Percentiles rank a stretch among this genome's conserved stretches.
These are phyloP conservation scores for Agrochola lota DNA, from an alignment of 2,888 invertebrate species.

Conservation along the genomic window DNA sequence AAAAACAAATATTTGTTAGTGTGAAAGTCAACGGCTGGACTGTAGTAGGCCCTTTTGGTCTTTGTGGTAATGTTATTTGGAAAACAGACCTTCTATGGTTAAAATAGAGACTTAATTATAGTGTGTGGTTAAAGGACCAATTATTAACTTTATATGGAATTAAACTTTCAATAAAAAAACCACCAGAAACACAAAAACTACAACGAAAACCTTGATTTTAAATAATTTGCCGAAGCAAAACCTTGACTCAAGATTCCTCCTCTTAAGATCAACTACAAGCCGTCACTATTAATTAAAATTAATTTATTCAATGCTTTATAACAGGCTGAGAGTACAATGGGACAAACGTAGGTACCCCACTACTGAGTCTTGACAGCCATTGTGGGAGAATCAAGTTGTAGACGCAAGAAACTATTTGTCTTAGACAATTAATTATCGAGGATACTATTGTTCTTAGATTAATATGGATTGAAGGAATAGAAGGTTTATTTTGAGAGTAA, in stretches of 20 bases:
- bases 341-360: background rate
- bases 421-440: constrained; percentile 45
- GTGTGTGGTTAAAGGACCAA: too few species aligned
- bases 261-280: constrained; percentile 22
- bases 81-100: too few species aligned
- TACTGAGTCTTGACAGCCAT: constrained; percentile 35
- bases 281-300: constrained; percentile 55
- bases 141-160: background rate
- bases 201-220: background rate
- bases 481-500: constrained; percentile 19
- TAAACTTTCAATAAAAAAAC: background rate
- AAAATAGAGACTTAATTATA: background rate
- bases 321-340: constrained; percentile 38
- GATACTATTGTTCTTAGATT: constrained; percentile 40
- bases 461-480: constrained; percentile 1
- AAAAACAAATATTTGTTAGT: too few species aligned
- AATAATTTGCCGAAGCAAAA: background rate
- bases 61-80: too few species aligned
- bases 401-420: constrained; percentile 59
- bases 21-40: too few species aligned
- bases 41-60: too few species aligned
- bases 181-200: background rate
- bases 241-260: background rate
- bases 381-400: constrained; percentile 47
- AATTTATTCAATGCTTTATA: constrained; percentile 52